These are phyloP conservation scores for Drosophila borborema DNA, from an alignment of 2,888 invertebrate genomes.

Conservation along the genomic window DNA sequence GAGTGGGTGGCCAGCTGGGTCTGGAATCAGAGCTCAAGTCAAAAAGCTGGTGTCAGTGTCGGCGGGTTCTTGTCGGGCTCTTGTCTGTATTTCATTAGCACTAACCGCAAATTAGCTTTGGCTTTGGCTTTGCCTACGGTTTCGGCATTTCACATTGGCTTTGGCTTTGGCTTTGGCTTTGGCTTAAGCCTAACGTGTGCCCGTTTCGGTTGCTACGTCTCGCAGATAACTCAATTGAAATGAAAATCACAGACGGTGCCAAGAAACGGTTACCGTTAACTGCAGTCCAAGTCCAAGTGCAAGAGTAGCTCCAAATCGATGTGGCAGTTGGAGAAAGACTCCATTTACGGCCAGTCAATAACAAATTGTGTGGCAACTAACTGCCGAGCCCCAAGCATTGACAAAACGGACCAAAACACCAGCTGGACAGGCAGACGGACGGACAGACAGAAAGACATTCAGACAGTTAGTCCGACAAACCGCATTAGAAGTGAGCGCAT, in stretches of 20 bases:
- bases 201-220: constrained; percentile 36
- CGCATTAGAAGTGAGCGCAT: constrained; percentile 63
- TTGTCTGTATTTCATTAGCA: constrained; percentile 68
- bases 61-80: constrained; percentile 26
- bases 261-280: constrained; percentile 53
- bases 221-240: constrained; percentile 79
- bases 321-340: constrained; percentile 23
- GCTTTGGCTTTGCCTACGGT: constrained; percentile 9
- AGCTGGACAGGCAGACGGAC: constrained; percentile 10
- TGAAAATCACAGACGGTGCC: constrained; percentile 67
- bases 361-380: constrained; percentile 62
- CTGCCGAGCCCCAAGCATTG: constrained; percentile 51
- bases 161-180: constrained; percentile 6
- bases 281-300: constrained; percentile 34
- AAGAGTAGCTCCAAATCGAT: constrained; percentile 26
- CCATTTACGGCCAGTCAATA: constrained; percentile 60
- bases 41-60: constrained; percentile 20
- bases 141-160: constrained; percentile 14
- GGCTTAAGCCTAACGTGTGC: constrained; percentile 44
- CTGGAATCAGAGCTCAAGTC: constrained; percentile 27
- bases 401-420: background rate
- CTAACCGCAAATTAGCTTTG: constrained; percentile 69
- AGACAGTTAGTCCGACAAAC: constrained; percentile 27
- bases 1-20: constrained; percentile 70
- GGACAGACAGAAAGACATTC: constrained; percentile 15